A percentile compares a stretch with the other conserved stretches of the same genome.
Evolutionary conservation across 2,113 vertebrate genomes (phyloP).

Genomic region (Laticauda laticaudata): DNA sequence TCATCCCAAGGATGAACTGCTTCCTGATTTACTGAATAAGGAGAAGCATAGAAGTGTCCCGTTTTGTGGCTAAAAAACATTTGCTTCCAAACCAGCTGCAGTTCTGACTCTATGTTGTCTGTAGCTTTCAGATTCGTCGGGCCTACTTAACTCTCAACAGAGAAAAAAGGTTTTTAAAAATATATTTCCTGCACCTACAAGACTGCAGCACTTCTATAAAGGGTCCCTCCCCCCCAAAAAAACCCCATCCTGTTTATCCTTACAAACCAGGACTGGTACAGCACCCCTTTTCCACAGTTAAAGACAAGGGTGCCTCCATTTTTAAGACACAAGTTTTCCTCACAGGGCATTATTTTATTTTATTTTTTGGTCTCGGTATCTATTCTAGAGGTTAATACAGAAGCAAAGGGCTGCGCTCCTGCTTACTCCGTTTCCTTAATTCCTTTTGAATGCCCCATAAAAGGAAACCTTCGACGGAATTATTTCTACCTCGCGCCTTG

Average conservation of each 20-base stretch:
- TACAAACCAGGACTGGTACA: not conserved
- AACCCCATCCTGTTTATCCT: not conserved
- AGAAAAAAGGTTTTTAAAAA: not conserved
- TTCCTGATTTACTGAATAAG: not conserved
- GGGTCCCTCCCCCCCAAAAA: no score
- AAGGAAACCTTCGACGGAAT: not conserved
- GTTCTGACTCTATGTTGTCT: not conserved
- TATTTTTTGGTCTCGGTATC: not conserved
- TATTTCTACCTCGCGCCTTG: not conserved
- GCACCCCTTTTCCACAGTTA: not conserved
- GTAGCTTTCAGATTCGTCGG: not conserved
- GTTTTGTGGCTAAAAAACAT: not conserved
- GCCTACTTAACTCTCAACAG: not conserved
- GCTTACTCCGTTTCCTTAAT: accelerated
- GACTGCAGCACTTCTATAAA: not conserved
- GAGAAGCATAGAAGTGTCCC: not conserved
- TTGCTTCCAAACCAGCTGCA: not conserved
- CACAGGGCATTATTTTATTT: not conserved
- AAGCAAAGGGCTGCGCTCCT: not conserved
- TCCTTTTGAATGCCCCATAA: not conserved
- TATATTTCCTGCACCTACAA: not conserved
- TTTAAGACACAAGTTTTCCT: not conserved
- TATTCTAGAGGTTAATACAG: not conserved
- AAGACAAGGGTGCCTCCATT: not conserved
- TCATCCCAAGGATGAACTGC: not conserved